Conservation (phyloP, 2,797 vertebrate genomes). For the Mycteria americana region DNA sequence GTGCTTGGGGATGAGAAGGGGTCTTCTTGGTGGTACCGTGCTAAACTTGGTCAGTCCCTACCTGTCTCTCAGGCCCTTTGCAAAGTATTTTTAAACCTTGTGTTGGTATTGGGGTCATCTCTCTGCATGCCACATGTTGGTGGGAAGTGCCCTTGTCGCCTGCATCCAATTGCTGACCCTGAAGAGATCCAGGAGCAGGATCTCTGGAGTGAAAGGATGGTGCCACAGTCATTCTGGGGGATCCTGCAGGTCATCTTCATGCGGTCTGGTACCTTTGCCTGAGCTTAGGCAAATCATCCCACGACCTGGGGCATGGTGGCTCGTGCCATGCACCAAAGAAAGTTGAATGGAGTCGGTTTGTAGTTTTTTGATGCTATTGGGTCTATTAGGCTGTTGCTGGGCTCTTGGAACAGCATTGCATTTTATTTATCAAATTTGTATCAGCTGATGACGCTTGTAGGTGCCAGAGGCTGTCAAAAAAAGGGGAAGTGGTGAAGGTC, state of each 20-base stretch:
- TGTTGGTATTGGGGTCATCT: neutral
- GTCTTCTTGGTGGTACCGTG: neutral
- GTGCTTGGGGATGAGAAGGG: neutral
- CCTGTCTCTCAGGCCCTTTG: neutral
- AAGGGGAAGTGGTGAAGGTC: neutral
- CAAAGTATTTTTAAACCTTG: neutral
- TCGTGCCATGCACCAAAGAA: fast-evolving
- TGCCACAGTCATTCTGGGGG: neutral
- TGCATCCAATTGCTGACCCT: neutral
- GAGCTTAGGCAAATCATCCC: neutral
- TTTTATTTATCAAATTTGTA: neutral
- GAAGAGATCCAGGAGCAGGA: neutral
- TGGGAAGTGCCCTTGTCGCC: neutral
- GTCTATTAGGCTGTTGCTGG: too few species aligned
- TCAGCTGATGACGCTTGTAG: too few species aligned
- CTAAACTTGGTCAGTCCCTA: neutral
- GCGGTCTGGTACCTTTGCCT: neutral
- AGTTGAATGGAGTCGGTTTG: neutral
- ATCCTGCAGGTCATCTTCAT: neutral
- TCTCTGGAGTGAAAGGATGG: neutral
- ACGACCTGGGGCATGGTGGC: fast-evolving
- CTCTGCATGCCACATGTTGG: fast-evolving
- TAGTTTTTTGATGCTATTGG: neutral
- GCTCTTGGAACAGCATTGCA: neutral
- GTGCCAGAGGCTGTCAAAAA: neutral